Evolutionary conservation across 2,888 invertebrate species (phyloP).

Genomic region (Perizoma flavofasciatum): DNA sequence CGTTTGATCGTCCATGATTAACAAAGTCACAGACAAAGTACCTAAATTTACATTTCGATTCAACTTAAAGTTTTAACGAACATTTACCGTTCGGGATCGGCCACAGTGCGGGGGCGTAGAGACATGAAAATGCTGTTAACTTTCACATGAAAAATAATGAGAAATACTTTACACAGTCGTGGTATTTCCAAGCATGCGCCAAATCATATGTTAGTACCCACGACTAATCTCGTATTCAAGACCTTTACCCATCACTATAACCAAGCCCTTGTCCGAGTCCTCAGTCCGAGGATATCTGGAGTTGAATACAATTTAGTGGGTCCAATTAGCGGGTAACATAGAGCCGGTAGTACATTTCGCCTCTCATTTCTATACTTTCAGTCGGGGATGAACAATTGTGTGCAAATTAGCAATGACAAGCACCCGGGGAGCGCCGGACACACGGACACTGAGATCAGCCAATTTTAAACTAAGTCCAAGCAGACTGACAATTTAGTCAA

Average conservation of each 20-base stretch:
- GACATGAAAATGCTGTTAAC: neutral
- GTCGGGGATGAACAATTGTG: conserved; percentile 76
- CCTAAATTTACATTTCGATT: conserved; percentile 58
- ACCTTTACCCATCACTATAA: neutral
- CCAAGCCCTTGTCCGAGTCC: conserved; percentile 8
- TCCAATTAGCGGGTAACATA: conserved; percentile 72
- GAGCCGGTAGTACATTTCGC: conserved; percentile 65
- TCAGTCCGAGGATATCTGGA: conserved; percentile 39
- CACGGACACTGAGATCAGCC: conserved; percentile 41
- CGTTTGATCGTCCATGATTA: conserved; percentile 50
- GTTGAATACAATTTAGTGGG: conserved; percentile 60
- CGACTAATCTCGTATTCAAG: no score
- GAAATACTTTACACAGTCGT: no score
- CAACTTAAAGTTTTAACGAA: conserved; percentile 63
- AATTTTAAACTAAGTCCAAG: conserved; percentile 7
- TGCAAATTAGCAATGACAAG: conserved; percentile 79
- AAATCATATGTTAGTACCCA: no score
- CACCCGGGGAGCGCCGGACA: conserved; percentile 61
- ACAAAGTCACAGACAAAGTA: conserved; percentile 54
- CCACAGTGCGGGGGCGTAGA: conserved; percentile 2
- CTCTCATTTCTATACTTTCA: conserved; percentile 75
- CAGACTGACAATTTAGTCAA: neutral
- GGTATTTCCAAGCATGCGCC: no score
- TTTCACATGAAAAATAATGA: no score
- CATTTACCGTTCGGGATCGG: conserved; percentile 48